Evolutionary conservation across 2,888 invertebrate species (phyloP).

Genomic region (Drosophila emarginata): DNA sequence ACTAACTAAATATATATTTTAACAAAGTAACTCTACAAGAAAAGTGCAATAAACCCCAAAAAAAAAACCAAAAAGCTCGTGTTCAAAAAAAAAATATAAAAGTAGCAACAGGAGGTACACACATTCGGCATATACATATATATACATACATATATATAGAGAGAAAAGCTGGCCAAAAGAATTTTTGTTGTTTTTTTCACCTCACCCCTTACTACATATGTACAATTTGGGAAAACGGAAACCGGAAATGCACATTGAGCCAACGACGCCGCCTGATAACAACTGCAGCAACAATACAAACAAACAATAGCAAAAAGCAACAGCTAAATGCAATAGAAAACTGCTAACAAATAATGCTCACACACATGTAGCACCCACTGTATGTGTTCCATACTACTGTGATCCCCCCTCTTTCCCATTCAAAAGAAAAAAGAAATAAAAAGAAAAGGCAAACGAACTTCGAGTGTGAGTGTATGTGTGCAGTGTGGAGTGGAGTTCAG

Average conservation of each 20-base stretch:
- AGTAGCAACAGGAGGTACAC: slow-evolving; percentile 28
- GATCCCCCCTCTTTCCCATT: background rate
- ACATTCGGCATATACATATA: background rate
- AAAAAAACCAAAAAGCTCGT: slow-evolving; percentile 14
- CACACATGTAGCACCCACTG: slow-evolving; percentile 51
- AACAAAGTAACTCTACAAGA: no score
- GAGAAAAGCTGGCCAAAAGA: background rate
- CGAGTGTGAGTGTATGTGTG: slow-evolving; percentile 36
- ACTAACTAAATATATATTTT: slow-evolving; percentile 5
- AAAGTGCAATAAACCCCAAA: slow-evolving; percentile 4
- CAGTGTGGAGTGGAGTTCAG: slow-evolving; percentile 9
- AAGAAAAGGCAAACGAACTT: background rate
- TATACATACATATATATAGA: background rate
- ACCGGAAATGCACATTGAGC: slow-evolving; percentile 69
- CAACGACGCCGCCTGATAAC: slow-evolving; percentile 39
- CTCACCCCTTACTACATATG: no score
- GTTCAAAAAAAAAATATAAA: slow-evolving; percentile 33
- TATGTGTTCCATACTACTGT: slow-evolving; percentile 6
- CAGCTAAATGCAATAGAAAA: no score
- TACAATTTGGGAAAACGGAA: slow-evolving; percentile 30
- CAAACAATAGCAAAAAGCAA: background rate
- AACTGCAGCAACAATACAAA: slow-evolving; percentile 18
- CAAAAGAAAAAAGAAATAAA: no score
- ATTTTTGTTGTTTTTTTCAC: background rate
- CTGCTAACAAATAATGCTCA: slow-evolving; percentile 28